Evolutionary conservation across 1,140 invertebrate genomes (phyloP), one percentile per base, ranked within the genome.

Genomic region (Agrilus planipennis): DNA sequence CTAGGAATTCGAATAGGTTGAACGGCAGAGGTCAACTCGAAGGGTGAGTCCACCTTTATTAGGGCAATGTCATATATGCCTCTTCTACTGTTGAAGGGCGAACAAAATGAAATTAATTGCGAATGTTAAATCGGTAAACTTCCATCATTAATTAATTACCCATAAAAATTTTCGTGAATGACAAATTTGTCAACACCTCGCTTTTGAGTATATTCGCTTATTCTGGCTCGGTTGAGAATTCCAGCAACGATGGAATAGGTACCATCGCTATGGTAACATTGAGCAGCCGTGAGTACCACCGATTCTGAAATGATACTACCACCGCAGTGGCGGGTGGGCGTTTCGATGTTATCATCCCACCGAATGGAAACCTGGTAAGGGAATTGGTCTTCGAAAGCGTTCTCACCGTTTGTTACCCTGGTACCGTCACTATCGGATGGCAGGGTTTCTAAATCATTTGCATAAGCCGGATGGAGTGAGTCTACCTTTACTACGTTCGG

Each of bases 21-120:
- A 0, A 83, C 68, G 28, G 52, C 54, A 14, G 69, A 49, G 46
- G 65, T 71, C 34, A 72, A 69, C 2, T 45, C 50, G 18, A 81
- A 51, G 1, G 72, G 64, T n/a, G 56, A 61, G 6, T 58, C 60
- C n/a, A 80, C 52, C 41, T 63, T 66, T 14, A 83, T 51, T 0
- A 84, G 31, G 21, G 75, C 77, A 32, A 84, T 73, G 46, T 84
- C 81, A 42, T 74, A 65, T 31, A 65, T 64, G 12, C 61, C 67
- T n/a, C 71, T 70, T 5, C 64, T 64, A n/a, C 65, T 67, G 46
- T n/a, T 7, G n/a, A 7, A 7, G 6, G n/a, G 50, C 32, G n/a
- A n/a, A 23, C 16, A 53, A 52, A 34, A 17, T 18, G 9, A 30
- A 20, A 34, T 22, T 19, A 11, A 4, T 11, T 22, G n/a, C n/a